Evolutionary conservation across 1,140 invertebrate species (phyloP), one percentile per base, ranked within the genome.

Genomic region (Pseudobourletiella spinata): DNA sequence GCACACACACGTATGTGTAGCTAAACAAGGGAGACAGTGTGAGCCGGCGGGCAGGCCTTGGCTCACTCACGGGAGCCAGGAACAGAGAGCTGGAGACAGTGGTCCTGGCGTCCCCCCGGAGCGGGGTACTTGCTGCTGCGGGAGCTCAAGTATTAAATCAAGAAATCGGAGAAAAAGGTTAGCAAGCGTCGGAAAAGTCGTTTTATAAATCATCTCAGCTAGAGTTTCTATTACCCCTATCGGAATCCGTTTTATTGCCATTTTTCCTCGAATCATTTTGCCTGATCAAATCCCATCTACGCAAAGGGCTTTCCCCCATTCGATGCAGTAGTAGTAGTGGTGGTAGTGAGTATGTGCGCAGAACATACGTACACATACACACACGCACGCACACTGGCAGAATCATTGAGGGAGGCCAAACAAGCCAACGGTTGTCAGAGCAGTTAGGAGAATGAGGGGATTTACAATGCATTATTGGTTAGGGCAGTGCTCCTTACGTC

Each of bases 191-290:
- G 46, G 43, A 57, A 57, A 57, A 57, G 39, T 44, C 29, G 32
- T 44, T 42, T 57, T 35, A 57, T 57, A 57, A 44, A 57, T 57
- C 56, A 43, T 44, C 42, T 42, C 24, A 29, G n/a, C 56, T 56
- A 39, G 30, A 30, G 43, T 57, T 57, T 57, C 39, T 57, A 39
- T 39, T n/a, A 43, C 56, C 39, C 56, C 56, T 42, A 56, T 56
- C 54, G 56, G 46, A 57, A 57, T 57, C 56, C 46, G 56, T 57
- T 57, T 57, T 57, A 57, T 57, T 42, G 56, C 56, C 35, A 57
- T 57, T 57, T 42, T 43, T 42, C 46, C 43, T 43, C 42, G n/a
- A n/a, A 39, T 39, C 32, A n/a, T 39, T 39, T 39, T 39, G 46
- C 22, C 15, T 48, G 22, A 29, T 43, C 56, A 57, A 44, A 39